phyloP scores from a whole-genome alignment of 2,113 vertebrate species.

The Caloenas nicobarica region DNA sequence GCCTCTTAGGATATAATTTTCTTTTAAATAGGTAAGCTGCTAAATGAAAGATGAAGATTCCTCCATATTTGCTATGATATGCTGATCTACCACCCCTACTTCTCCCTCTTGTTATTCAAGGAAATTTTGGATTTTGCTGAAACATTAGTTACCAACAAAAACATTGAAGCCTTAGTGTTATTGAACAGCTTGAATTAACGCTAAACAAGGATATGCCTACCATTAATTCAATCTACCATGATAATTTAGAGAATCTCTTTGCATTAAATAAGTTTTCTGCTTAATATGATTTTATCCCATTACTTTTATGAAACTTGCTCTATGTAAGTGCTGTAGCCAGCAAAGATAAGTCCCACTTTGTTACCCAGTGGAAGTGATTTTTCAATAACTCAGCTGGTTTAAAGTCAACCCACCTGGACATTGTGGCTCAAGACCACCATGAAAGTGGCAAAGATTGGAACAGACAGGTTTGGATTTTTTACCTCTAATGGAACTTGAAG shows the following conservation, averaged over 20 bases:
- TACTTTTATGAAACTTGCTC: background rate
- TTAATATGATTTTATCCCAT: background rate
- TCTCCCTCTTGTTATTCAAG: background rate
- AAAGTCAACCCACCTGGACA: background rate
- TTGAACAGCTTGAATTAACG: background rate
- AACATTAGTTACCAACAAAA: background rate
- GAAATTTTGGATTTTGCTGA: background rate
- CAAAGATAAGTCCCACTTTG: background rate
- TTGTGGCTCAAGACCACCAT: background rate
- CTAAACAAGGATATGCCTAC: background rate
- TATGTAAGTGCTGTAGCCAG: background rate
- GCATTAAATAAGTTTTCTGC: background rate
- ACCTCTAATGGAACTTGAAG: background rate
- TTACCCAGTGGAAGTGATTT: background rate
- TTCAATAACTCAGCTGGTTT: background rate
- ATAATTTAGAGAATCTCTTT: background rate
- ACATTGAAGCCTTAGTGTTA: background rate
- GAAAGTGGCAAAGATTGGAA: background rate
- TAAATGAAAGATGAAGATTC: background rate
- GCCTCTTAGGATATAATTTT: background rate
- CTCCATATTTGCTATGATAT: background rate
- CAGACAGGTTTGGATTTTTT: fast-evolving
- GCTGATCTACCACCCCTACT: background rate
- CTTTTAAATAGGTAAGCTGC: background rate
- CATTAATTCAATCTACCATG: background rate